Evolutionary conservation across 2,113 vertebrate species (phyloP).

Genomic region (Ornithorhynchus anatinus): DNA sequence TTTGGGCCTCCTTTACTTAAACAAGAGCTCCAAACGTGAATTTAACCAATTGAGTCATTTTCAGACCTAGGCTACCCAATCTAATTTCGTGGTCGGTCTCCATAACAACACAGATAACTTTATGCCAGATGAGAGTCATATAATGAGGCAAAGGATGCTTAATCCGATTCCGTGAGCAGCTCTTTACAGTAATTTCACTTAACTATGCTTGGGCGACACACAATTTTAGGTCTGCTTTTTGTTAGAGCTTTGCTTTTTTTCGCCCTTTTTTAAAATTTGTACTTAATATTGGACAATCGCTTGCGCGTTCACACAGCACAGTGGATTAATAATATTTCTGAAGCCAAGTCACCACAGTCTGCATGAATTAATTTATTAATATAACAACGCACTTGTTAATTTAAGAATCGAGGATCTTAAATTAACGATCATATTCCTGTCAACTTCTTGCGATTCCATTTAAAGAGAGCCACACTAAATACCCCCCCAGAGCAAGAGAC

Average conservation of each 20-base stretch:
- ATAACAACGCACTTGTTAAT: no score
- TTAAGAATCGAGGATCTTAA: no score
- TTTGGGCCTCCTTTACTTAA: neutral
- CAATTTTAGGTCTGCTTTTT: neutral
- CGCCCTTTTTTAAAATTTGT: no score
- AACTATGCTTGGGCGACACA: neutral
- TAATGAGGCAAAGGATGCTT: slow-evolving; percentile 26
- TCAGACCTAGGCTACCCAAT: slow-evolving; percentile 30
- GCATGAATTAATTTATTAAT: no score
- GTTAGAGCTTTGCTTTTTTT: accelerated
- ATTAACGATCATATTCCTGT: no score
- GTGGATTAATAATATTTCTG: no score
- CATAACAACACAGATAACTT: slow-evolving; percentile 19
- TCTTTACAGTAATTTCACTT: slow-evolving; percentile 34
- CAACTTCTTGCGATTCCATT: no score
- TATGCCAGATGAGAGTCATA: slow-evolving; percentile 22
- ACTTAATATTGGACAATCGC: no score
- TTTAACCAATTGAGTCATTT: slow-evolving; percentile 25
- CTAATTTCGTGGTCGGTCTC: slow-evolving; percentile 41
- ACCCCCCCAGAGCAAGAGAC: no score
- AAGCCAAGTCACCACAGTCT: no score
- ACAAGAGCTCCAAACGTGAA: slow-evolving; percentile 7
- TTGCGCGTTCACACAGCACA: no score
- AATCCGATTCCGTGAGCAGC: slow-evolving; percentile 18
- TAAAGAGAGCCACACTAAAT: no score